phyloP scores from a whole-genome alignment of 53 echinoderm and acorn worm species.

The Glandiceps talaboti region DNA sequence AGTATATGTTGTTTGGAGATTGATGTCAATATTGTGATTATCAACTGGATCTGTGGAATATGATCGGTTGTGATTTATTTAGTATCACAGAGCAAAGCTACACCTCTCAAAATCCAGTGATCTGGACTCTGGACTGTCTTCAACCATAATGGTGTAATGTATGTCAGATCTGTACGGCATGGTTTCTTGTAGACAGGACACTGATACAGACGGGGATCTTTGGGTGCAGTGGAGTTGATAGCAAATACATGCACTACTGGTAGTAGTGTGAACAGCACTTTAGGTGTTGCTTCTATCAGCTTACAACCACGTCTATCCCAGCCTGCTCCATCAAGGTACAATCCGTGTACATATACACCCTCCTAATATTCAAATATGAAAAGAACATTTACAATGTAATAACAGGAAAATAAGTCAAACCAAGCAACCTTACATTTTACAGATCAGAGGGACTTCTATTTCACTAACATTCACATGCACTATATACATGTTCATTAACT shows the following conservation, averaged over 20 bases:
- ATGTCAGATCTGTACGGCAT: conserved; percentile 42
- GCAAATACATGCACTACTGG: conserved; percentile 57
- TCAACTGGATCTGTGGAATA: too few species aligned
- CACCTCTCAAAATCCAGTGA: conserved; percentile 45
- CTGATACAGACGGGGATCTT: conserved; percentile 42
- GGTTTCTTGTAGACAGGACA: conserved; percentile 63
- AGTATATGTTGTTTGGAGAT: too few species aligned
- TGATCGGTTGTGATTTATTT: too few species aligned
- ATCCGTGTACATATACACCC: conserved; percentile 51
- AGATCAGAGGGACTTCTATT: too few species aligned
- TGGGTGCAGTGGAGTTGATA: conserved; percentile 44
- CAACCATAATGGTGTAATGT: conserved; percentile 37
- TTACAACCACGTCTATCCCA: conserved; percentile 40
- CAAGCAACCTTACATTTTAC: too few species aligned
- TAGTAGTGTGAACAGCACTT: conserved; percentile 35
- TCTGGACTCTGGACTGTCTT: conserved; percentile 52
- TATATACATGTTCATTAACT: not conserved
- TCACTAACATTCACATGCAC: too few species aligned
- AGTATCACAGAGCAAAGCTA: conserved; percentile 40
- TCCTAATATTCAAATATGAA: conserved; percentile 12
- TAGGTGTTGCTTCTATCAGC: conserved; percentile 37
- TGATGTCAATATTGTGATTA: too few species aligned
- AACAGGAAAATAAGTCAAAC: too few species aligned
- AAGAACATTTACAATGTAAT: too few species aligned
- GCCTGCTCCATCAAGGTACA: conserved; percentile 44